These are phyloP conservation scores for Tryphoninae sp. DNA, from an alignment of 2,888 invertebrate genomes.

Conservation along the genomic window DNA sequence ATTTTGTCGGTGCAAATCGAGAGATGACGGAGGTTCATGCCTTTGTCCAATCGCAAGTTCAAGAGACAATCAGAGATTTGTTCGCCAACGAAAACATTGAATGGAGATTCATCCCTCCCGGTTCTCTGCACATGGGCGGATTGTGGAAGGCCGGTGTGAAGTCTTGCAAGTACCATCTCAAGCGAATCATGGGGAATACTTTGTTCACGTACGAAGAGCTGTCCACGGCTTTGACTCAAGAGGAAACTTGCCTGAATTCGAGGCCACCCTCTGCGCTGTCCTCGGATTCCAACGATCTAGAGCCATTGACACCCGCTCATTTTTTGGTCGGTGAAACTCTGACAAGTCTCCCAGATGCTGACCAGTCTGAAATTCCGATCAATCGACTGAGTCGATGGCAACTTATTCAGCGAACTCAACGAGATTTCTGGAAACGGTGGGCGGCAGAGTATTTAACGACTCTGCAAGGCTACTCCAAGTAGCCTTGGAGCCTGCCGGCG, in stretches of 20 bases:
- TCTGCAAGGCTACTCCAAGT: too few relatives aligned
- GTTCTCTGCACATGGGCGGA: conserved; percentile 72
- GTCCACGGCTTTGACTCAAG: conserved; percentile 66
- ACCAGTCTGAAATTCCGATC: neutral
- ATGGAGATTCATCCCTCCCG: conserved; percentile 71
- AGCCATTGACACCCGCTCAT: conserved; percentile 73
- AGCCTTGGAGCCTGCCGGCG: too few relatives aligned
- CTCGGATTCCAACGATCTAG: conserved; percentile 63
- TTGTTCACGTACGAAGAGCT: conserved; percentile 71
- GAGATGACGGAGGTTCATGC: too few relatives aligned
- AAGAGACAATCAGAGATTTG: neutral
- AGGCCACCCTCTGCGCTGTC: conserved; percentile 70
- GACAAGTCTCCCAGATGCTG: conserved; percentile 59
- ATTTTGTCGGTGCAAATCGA: too few relatives aligned
- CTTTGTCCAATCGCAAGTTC: too few relatives aligned
- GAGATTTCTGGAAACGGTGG: too few relatives aligned
- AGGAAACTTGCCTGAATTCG: conserved; percentile 72
- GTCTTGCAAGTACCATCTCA: conserved; percentile 69
- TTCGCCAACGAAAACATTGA: conserved; percentile 54
- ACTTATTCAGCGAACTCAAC: too few relatives aligned
- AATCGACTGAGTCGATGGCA: too few relatives aligned
- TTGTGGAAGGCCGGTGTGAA: conserved; percentile 56
- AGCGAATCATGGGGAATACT: conserved; percentile 60
- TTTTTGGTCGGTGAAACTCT: conserved; percentile 47
- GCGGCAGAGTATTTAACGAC: too few relatives aligned